Evolutionary conservation across 2,113 vertebrate species (phyloP).

Genomic region (Craseonycteris thonglongyai): DNA sequence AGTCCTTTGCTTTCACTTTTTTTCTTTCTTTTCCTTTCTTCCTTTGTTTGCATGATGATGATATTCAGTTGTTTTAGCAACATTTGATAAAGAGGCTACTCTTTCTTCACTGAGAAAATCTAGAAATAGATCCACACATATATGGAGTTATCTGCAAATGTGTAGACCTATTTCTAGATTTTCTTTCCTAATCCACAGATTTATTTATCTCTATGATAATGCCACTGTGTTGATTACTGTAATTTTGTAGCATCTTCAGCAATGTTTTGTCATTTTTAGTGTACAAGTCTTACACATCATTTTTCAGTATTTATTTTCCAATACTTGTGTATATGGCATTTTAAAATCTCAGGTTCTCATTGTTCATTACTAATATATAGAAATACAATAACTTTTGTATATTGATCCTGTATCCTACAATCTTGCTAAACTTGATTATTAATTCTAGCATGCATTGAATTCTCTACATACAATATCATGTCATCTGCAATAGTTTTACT

Average conservation of each 20-base stretch:
- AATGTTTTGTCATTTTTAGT: neutral
- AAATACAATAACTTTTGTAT: neutral
- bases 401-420: neutral
- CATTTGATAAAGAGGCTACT: neutral
- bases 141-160: neutral
- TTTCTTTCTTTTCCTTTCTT: neutral
- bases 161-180: neutral
- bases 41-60: neutral
- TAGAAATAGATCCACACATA: too few species aligned
- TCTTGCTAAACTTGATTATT: neutral
- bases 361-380: neutral
- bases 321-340: neutral
- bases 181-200: neutral
- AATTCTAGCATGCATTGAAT: neutral
- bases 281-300: neutral
- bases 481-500: neutral
- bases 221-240: neutral
- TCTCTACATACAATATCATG: neutral
- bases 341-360: neutral
- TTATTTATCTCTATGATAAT: neutral
- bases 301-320: neutral
- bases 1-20: neutral
- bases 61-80: neutral
- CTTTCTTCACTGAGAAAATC: neutral
- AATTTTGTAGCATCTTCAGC: neutral